phyloP scores from a whole-genome alignment of 2,113 vertebrate species.

The Cygnus atratus region DNA sequence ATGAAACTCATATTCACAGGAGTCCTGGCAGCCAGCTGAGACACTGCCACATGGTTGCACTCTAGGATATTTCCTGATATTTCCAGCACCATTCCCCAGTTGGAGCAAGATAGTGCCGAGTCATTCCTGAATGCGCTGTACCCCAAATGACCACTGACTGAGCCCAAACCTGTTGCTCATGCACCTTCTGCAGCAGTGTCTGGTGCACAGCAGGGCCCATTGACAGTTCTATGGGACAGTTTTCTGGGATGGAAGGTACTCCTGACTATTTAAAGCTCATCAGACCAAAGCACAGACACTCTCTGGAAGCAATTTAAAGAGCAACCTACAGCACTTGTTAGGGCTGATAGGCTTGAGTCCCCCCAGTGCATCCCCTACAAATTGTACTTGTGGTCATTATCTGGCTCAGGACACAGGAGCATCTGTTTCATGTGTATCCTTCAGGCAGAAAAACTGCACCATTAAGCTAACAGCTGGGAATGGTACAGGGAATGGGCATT shows the following conservation, averaged over 20 bases:
- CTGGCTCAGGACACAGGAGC: neutral
- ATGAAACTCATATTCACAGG: neutral
- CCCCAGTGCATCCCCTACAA: neutral
- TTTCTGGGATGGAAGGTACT: neutral
- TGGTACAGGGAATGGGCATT: neutral
- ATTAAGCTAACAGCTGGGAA: neutral
- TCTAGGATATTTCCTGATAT: neutral
- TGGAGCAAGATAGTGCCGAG: neutral
- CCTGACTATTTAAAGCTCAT: neutral
- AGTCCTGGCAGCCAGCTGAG: neutral
- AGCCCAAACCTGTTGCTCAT: neutral
- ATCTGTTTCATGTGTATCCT: neutral
- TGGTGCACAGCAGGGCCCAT: rapidly evolving
- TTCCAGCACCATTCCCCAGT: neutral
- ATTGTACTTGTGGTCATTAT: neutral
- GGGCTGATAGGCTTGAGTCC: neutral
- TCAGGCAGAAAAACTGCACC: neutral
- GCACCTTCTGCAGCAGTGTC: rapidly evolving
- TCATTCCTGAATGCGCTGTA: neutral
- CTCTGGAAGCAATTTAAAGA: neutral
- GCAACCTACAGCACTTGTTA: neutral
- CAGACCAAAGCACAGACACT: too few species aligned
- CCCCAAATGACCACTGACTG: neutral
- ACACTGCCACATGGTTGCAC: neutral
- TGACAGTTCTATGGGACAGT: neutral